A percentile compares a stretch with the other conserved stretches of the same genome.
Evolutionary conservation across 2,113 vertebrate genomes (phyloP).

Genomic region (Eulacestoma nigropectus): DNA sequence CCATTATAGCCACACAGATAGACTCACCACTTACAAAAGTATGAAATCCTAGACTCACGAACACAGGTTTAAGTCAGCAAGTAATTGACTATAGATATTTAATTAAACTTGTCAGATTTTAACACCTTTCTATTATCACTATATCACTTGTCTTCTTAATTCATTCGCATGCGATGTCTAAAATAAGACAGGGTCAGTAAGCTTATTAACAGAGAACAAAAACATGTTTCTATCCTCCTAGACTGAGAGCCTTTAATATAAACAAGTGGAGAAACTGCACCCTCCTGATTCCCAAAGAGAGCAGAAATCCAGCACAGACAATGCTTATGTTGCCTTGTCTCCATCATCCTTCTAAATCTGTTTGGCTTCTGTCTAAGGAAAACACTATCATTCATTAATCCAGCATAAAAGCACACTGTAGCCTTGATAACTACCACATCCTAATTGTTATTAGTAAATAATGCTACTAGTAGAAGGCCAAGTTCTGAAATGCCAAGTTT

Average conservation of each 20-base stretch:
- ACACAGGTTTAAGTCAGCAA: not conserved
- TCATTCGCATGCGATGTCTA: not conserved
- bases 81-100: not conserved
- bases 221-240: not conserved
- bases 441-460: not conserved
- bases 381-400: not conserved
- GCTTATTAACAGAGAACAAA: not conserved
- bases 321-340: not conserved
- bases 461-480: not conserved
- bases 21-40: not conserved
- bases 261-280: not conserved
- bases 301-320: not conserved
- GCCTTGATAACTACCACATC: not conserved
- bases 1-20: not conserved
- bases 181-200: not conserved
- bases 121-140: not conserved
- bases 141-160: not conserved
- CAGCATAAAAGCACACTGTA: not conserved
- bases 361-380: not conserved
- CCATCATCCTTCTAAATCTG: not conserved
- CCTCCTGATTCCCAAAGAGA: not conserved
- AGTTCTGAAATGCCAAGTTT: not conserved
- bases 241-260: not conserved
- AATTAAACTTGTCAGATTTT: not conserved
- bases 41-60: not conserved